Conservation (phyloP, 1,140 invertebrate genomes). For the Drosophila malerkotliana region DNA sequence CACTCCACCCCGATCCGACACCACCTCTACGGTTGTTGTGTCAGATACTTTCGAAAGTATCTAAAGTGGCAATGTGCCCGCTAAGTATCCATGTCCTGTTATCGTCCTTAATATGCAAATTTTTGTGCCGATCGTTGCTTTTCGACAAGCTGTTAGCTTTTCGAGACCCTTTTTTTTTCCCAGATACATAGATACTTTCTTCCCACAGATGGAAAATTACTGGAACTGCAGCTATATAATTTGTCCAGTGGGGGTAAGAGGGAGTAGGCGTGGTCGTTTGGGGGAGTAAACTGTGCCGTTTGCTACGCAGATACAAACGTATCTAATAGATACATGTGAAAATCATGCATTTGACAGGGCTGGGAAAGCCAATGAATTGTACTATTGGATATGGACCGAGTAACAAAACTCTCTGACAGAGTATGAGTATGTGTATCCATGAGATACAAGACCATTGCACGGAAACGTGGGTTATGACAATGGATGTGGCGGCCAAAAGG, state of each 20-base stretch:
- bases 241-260: slow-evolving; percentile 13
- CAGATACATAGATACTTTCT: slow-evolving; percentile 10
- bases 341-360: slow-evolving; percentile 70
- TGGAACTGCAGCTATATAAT: slow-evolving; percentile 22
- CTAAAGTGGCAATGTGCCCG: background rate
- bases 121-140: slow-evolving; percentile 9
- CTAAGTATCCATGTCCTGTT: slow-evolving; percentile 28
- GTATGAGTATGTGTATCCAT: slow-evolving; percentile 48
- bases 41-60: too few species aligned
- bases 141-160: slow-evolving; percentile 43
- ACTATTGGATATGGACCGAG: slow-evolving; percentile 48
- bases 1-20: background rate
- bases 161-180: background rate
- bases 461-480: slow-evolving; percentile 75
- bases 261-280: slow-evolving; percentile 19
- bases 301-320: slow-evolving; percentile 77
- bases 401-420: slow-evolving; percentile 3
- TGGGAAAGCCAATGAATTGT: slow-evolving; percentile 81
- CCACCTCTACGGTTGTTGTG: too few species aligned
- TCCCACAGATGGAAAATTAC: slow-evolving; percentile 49
- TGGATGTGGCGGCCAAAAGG: slow-evolving; percentile 24
- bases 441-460: slow-evolving; percentile 59
- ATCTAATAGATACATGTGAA: slow-evolving; percentile 82
- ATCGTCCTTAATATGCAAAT: slow-evolving; percentile 40
- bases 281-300: slow-evolving; percentile 75